phyloP scores from a whole-genome alignment of 2,888 invertebrate genomes.

The Hyppa rectilinea region DNA sequence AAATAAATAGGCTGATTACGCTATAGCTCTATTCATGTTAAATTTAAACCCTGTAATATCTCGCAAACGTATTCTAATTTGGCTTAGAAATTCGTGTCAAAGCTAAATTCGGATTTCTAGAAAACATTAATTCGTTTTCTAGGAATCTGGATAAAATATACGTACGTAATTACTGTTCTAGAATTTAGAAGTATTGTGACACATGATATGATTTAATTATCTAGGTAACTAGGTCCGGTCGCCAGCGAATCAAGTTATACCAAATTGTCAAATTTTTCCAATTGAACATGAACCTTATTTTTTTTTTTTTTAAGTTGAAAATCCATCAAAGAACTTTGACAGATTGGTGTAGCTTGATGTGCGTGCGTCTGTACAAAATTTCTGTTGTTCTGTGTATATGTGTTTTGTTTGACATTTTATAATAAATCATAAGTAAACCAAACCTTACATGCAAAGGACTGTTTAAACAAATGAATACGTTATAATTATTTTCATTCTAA shows the following conservation, averaged over 20 bases:
- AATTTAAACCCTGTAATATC: neutral
- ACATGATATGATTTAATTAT: constrained; percentile 38
- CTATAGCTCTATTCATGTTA: neutral
- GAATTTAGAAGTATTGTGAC: constrained; percentile 17
- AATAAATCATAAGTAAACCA: constrained; percentile 40
- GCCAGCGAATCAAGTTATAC: no score
- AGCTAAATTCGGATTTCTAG: no score
- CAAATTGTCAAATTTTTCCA: no score
- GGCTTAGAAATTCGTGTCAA: neutral
- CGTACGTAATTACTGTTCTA: neutral
- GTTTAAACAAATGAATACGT: constrained; percentile 11
- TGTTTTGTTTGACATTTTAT: constrained; percentile 33
- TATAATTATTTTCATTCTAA: no score
- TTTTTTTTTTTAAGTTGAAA: no score
- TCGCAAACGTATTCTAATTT: neutral
- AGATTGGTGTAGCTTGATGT: no score
- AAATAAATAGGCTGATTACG: no score
- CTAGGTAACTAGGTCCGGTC: constrained; percentile 1
- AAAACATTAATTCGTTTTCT: neutral
- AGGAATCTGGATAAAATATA: constrained; percentile 12
- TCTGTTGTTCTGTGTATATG: constrained; percentile 20
- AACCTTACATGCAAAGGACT: constrained; percentile 38
- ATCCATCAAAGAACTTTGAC: no score
- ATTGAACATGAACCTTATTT: no score
- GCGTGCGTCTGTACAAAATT: no score